Base-by-base conservation (phyloP, 2,113 vertebrate species). In the Azemiops feae region DNA sequence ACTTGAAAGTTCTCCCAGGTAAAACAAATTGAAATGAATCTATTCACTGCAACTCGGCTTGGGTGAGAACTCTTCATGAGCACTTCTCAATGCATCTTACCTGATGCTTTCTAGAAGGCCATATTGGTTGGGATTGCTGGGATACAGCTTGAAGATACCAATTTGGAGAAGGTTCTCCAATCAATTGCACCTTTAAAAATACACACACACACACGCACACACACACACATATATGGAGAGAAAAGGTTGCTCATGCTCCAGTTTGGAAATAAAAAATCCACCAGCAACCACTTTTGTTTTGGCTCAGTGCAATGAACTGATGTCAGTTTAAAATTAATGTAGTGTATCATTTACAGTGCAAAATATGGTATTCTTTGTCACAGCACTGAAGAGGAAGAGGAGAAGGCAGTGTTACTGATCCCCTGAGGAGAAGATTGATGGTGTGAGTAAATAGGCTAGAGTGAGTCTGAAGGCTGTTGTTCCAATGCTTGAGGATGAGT, bases 261-360 rank as follows among this genome's bases (percentile, higher is more conserved):
- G 98, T 97, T 96, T 94, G 43, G 25, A 85, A 97, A 97, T 92
- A 89, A 39, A 93, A 94, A 93, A 23, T 96, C 94, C 97, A 95
- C 93, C 95, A 96, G 97, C 57, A 94, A 96, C 96, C 98, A 96
- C 96, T 96, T 97, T 95, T 92, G 30, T 95, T 95, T 96, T 96
- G 98, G 97, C 98, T 96, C 97, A 97, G 97, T 98, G 97, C 98
- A 98, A 97, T 96, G 94, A 92, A 93, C 55, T 22, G 92, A 47
- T 93, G 93, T 97, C 96, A 96, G 95, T 97, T 97, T 94, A 95
- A 39, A 96, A 96, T 87, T 96, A 96, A 58, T 93, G 97, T 97
- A 97, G 96, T 97, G 96, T 97, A 96, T 93, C 12, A 39, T 97
- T 98, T 98, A 98, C 98, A 99, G 98, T 99, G 98, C 98, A 98